A percentile compares a stretch with the other conserved stretches of the same genome.
These are phyloP conservation scores for Mycalesis mineus DNA, from an alignment of 2,888 invertebrate species.

Conservation along the genomic window DNA sequence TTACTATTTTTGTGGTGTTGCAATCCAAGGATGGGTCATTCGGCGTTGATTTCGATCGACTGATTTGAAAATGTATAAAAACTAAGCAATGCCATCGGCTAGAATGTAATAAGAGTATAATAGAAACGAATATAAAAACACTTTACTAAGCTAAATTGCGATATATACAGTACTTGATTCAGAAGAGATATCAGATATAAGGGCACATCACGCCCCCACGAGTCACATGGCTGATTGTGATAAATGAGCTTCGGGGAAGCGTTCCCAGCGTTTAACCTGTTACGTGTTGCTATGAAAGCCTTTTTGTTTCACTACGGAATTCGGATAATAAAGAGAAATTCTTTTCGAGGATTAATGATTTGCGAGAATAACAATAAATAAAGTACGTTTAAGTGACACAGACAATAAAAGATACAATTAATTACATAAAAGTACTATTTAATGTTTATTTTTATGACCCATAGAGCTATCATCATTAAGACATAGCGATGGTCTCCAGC, in stretches of 20 bases:
- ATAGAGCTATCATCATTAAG: no score
- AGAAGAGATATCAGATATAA: background rate
- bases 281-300: constrained; percentile 7
- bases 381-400: background rate
- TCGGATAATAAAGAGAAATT: constrained; percentile 2
- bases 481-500: no score
- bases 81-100: no score
- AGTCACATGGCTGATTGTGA: constrained; percentile 13
- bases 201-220: background rate
- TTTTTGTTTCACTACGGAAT: background rate
- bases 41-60: no score
- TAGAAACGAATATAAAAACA: background rate
- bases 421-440: no score
- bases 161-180: background rate
- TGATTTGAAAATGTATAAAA: no score
- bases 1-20: no score
- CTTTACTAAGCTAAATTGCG: background rate
- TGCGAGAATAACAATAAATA: background rate
- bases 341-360: background rate
- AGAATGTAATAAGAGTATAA: no score
- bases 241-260: constrained; percentile 8
- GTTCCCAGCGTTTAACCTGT: background rate
- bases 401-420: background rate
- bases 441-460: no score
- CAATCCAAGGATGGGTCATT: no score